Evolutionary conservation across 2,888 invertebrate genomes (phyloP).

Genomic region (Eilema griseolum): DNA sequence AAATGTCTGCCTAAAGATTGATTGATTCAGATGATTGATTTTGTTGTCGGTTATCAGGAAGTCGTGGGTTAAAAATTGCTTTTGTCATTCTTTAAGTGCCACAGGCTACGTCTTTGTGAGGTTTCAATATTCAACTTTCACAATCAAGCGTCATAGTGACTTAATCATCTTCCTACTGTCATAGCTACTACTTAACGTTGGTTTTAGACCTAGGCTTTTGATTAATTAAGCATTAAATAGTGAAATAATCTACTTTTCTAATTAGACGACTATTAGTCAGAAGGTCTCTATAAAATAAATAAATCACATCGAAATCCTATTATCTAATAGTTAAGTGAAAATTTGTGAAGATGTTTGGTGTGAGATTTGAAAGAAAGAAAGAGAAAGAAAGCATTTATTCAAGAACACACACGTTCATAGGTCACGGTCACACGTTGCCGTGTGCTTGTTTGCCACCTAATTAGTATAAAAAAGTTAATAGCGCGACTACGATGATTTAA

Average conservation of each 20-base stretch:
- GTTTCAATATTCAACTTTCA: neutral
- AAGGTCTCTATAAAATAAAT: too few species aligned
- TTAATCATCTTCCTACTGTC: neutral
- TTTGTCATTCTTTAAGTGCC: neutral
- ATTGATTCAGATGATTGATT: slow-evolving; percentile 8
- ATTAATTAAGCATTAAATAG: neutral
- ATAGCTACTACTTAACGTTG: neutral
- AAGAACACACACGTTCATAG: too few species aligned
- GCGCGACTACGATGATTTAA: slow-evolving; percentile 34
- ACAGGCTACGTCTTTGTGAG: neutral
- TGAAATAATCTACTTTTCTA: neutral
- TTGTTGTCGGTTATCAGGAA: neutral
- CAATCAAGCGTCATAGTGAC: neutral
- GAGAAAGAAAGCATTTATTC: too few species aligned
- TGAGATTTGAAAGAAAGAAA: too few species aligned
- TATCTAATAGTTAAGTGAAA: too few species aligned
- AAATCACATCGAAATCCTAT: too few species aligned
- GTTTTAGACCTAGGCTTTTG: neutral
- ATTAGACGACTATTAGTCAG: too few species aligned
- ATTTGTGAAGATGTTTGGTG: too few species aligned
- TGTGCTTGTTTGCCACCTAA: too few species aligned
- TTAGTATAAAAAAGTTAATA: too few species aligned
- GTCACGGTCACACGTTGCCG: too few species aligned
- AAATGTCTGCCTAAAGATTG: neutral
- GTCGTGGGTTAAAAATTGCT: neutral